These are phyloP conservation scores for Brachirus orientalis DNA, from an alignment of 2,113 vertebrate genomes.

Conservation along the genomic window DNA sequence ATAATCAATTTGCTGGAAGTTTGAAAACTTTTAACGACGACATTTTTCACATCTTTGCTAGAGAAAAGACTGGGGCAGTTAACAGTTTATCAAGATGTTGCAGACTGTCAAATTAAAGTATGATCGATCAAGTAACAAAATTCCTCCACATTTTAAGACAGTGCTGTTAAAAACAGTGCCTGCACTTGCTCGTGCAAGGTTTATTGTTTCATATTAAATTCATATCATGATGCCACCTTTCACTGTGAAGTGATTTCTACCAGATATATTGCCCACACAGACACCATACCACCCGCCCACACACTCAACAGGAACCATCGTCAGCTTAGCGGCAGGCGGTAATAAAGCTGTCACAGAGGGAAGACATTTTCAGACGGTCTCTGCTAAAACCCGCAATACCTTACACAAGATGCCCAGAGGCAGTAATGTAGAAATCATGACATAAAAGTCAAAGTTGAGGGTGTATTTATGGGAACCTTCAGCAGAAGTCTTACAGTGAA, in stretches of 20 bases:
- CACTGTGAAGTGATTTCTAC: constrained; percentile 26
- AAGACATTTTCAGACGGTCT: constrained; percentile 1
- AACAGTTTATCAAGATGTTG: neutral
- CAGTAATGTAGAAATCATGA: constrained; percentile 30
- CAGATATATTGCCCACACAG: neutral
- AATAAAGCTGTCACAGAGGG: constrained; percentile 47
- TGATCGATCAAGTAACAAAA: too few species aligned
- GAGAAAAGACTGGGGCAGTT: neutral
- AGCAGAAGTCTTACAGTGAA: constrained; percentile 61
- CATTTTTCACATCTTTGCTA: neutral
- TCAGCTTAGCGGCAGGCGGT: constrained; percentile 39
- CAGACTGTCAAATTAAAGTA: too few species aligned
- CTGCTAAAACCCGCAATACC: constrained; percentile 4
- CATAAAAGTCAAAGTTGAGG: constrained; percentile 13
- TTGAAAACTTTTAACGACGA: neutral
- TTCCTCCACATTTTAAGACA: neutral
- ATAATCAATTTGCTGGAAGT: neutral
- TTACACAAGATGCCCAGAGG: constrained; percentile 5
- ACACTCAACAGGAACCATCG: constrained; percentile 16
- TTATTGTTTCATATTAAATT: neutral
- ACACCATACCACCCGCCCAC: constrained; percentile 19
- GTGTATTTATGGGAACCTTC: constrained; percentile 55
- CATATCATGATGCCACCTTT: constrained; percentile 8
- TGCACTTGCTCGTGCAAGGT: neutral
- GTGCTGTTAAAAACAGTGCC: neutral